phyloP scores from a whole-genome alignment of 2,888 invertebrate species.

The Nowickia ferox region DNA sequence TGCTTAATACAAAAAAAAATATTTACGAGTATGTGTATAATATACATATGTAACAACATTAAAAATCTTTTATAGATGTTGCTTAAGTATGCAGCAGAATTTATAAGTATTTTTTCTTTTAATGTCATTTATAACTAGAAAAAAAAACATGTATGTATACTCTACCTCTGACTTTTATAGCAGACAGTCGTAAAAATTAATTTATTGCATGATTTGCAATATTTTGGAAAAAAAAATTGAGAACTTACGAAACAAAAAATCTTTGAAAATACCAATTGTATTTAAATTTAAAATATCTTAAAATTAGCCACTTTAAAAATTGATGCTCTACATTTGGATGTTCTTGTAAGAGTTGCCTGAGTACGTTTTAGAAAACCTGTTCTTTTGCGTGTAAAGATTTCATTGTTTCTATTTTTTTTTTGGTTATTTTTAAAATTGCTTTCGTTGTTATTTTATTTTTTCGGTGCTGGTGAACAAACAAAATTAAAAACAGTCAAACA shows the following conservation, averaged over 20 bases:
- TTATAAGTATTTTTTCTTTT: constrained; percentile 12
- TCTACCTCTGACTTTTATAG: constrained; percentile 10
- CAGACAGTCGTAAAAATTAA: constrained; percentile 34
- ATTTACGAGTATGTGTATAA: too few relatives aligned
- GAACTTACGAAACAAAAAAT: background rate
- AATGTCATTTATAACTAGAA: constrained; percentile 1
- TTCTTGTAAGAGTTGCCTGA: background rate
- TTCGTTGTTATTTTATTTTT: background rate
- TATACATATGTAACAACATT: background rate
- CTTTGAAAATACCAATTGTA: background rate
- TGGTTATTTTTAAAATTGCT: background rate
- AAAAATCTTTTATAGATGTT: background rate
- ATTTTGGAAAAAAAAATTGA: background rate
- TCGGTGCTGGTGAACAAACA: background rate
- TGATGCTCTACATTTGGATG: background rate
- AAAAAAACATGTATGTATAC: background rate
- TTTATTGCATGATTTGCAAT: constrained; percentile 16
- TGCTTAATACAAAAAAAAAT: too few relatives aligned
- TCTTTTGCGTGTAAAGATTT: background rate
- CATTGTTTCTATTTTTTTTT: background rate
- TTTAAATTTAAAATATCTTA: background rate
- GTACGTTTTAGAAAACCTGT: background rate
- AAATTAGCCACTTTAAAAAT: background rate
- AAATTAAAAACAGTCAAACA: too few relatives aligned
- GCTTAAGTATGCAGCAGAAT: background rate